phyloP scores from a whole-genome alignment of 2,888 invertebrate genomes.

The Dryocosmus kuriphilus region DNA sequence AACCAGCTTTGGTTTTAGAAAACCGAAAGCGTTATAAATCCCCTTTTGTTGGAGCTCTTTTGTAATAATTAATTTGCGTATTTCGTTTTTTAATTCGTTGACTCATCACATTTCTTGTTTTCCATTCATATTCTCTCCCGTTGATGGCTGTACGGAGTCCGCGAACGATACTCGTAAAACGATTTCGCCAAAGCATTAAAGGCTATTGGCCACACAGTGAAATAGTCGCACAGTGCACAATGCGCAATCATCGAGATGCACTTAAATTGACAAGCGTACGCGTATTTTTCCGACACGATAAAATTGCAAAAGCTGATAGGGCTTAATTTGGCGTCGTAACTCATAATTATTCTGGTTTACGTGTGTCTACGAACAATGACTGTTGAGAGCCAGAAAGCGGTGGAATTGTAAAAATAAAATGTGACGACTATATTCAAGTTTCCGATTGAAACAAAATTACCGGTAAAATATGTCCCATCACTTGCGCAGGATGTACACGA shows the following conservation, averaged over 20 bases:
- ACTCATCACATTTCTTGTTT: constrained; percentile 6
- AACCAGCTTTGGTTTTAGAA: neutral
- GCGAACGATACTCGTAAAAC: constrained; percentile 59
- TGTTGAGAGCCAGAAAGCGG: neutral
- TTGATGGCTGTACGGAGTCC: constrained; percentile 43
- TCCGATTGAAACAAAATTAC: neutral
- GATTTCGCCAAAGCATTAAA: constrained; percentile 55
- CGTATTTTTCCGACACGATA: constrained; percentile 59
- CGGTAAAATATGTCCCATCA: neutral
- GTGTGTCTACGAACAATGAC: constrained; percentile 59
- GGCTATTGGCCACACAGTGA: constrained; percentile 49
- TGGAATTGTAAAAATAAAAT: neutral
- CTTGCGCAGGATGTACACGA: neutral
- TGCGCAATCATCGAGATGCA: constrained; percentile 56
- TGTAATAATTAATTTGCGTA: constrained; percentile 43
- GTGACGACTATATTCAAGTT: neutral
- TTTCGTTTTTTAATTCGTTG: constrained; percentile 39
- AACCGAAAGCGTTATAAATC: neutral
- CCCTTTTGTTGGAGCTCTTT: constrained; percentile 1
- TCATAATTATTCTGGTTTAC: constrained; percentile 70
- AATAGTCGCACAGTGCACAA: constrained; percentile 54
- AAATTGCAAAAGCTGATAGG: constrained; percentile 69
- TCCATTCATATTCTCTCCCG: constrained; percentile 1
- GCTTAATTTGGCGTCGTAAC: constrained; percentile 68
- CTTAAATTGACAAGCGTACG: constrained; percentile 52